phyloP scores from a whole-genome alignment of 2,888 invertebrate genomes.

The Parnassius apollo region DNA sequence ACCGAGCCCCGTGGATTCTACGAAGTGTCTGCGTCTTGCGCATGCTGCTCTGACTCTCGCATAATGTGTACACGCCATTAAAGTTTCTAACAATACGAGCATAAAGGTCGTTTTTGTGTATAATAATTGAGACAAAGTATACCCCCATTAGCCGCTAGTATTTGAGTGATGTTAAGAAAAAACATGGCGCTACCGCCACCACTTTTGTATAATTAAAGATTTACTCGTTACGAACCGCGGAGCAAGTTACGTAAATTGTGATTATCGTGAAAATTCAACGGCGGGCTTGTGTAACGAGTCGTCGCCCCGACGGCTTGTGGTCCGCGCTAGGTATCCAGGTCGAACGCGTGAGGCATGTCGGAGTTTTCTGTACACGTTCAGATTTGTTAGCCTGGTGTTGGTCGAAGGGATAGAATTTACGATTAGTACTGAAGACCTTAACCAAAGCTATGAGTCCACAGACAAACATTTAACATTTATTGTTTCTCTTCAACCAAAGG shows the following conservation, averaged over 20 bases:
- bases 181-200: conserved; percentile 32
- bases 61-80: conserved; percentile 5
- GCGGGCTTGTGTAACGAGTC: background rate
- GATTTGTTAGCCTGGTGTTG: conserved; percentile 4
- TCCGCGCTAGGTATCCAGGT: background rate
- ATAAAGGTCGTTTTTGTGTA: conserved; percentile 16
- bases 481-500: background rate
- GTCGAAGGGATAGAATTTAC: conserved; percentile 7
- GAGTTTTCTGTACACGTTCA: conserved; percentile 2
- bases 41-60: conserved; percentile 10
- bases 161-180: conserved; percentile 32
- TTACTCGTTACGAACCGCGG: conserved; percentile 28
- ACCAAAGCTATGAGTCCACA: background rate
- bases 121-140: conserved; percentile 9
- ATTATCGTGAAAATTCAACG: conserved; percentile 28
- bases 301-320: background rate
- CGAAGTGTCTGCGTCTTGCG: conserved; percentile 33
- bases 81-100: background rate
- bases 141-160: conserved; percentile 31
- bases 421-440: background rate
- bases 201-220: conserved; percentile 38
- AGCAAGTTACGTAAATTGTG: conserved; percentile 31
- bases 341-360: conserved; percentile 1
- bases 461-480: background rate
- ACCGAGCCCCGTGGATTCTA: conserved; percentile 40